phyloP scores from a whole-genome alignment of 2,888 invertebrate genomes.

The Therioaphis trifolii region DNA sequence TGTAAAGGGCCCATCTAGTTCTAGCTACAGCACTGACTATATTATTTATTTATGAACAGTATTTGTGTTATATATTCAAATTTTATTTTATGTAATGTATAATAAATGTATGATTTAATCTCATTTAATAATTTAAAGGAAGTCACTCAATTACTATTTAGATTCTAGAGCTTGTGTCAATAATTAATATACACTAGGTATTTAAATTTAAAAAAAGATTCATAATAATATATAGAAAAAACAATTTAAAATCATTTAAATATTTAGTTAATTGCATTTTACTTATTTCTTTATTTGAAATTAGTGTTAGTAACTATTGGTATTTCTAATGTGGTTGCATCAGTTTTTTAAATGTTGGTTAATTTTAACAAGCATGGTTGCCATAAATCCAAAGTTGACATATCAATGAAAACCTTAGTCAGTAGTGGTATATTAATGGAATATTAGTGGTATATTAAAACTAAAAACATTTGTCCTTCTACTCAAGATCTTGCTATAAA shows the following conservation, averaged over 20 bases:
- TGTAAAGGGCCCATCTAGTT: too few species aligned
- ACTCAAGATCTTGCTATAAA: slow-evolving; percentile 40
- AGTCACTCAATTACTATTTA: too few species aligned
- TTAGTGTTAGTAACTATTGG: slow-evolving; percentile 36
- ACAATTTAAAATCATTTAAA: background rate
- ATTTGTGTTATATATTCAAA: too few species aligned
- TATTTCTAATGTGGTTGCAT: slow-evolving; percentile 30
- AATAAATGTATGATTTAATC: too few species aligned
- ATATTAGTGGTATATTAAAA: slow-evolving; percentile 45
- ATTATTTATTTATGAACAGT: background rate
- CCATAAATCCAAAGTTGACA: slow-evolving; percentile 41
- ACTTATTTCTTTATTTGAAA: slow-evolving; percentile 31
- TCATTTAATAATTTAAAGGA: too few species aligned
- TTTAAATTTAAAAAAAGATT: too few species aligned
- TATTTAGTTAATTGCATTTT: slow-evolving; percentile 4
- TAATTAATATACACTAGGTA: too few species aligned
- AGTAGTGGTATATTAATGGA: slow-evolving; percentile 41
- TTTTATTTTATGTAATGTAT: too few species aligned
- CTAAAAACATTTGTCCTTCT: slow-evolving; percentile 20
- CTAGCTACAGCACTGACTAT: too few species aligned
- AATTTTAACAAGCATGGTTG: slow-evolving; percentile 48
- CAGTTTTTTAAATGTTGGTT: background rate
- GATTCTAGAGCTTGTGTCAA: too few species aligned
- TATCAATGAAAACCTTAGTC: slow-evolving; percentile 39
- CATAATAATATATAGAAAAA: too few species aligned